A percentile compares a stretch with the other conserved stretches of the same genome.
Evolutionary conservation across 2,888 invertebrate genomes (phyloP).

Genomic region (Gnatocerus cornutus): DNA sequence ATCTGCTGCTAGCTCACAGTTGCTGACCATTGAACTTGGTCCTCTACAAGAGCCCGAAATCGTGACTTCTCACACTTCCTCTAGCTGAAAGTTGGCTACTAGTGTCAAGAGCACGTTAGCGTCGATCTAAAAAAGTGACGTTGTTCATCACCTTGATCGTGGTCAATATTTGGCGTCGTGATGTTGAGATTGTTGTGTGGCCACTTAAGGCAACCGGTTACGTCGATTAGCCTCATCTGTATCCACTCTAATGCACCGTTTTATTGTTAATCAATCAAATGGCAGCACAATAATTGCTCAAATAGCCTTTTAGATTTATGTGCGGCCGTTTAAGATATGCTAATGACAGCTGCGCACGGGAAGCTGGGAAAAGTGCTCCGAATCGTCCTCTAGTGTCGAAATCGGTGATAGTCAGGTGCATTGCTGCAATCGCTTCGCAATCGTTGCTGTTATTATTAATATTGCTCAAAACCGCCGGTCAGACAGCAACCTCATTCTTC

Average conservation of each 20-base stretch:
- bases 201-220: constrained; percentile 44
- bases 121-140: neutral
- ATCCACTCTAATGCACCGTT: constrained; percentile 49
- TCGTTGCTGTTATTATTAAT: constrained; percentile 49
- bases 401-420: constrained; percentile 30
- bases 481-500: constrained; percentile 41
- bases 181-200: constrained; percentile 32
- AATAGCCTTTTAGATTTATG: constrained; percentile 48
- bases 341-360: constrained; percentile 37
- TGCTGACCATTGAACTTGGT: too few species aligned
- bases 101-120: constrained; percentile 6
- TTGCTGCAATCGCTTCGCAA: constrained; percentile 40
- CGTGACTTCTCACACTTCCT: neutral
- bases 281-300: constrained; percentile 48
- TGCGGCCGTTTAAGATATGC: constrained; percentile 42
- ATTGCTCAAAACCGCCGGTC: constrained; percentile 48
- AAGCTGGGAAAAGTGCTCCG: constrained; percentile 36
- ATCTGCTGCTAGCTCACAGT: too few species aligned
- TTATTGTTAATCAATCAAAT: constrained; percentile 52
- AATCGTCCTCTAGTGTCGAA: constrained; percentile 35
- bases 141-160: constrained; percentile 5
- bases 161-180: constrained; percentile 33
- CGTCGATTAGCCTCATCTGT: constrained; percentile 46
- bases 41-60: neutral
- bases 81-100: neutral